phyloP scores from a whole-genome alignment of 2,888 invertebrate species.

The Lordiphosa fenestrarum region DNA sequence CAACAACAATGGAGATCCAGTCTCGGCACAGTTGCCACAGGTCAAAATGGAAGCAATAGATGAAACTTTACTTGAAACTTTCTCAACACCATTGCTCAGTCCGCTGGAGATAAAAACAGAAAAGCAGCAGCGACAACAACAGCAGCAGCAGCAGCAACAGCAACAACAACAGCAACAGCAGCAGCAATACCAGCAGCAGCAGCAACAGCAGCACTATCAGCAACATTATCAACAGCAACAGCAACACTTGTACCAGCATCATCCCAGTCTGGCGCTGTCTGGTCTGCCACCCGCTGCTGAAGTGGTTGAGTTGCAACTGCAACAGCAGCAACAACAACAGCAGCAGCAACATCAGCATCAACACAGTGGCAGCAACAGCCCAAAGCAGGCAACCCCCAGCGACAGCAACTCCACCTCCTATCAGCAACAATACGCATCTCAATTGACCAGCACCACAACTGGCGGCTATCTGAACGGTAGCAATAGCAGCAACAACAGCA shows the following conservation, averaged over 20 bases:
- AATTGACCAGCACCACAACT: constrained; percentile 59
- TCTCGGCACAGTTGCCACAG: constrained; percentile 80
- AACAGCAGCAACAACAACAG: constrained; percentile 58
- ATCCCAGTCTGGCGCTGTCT: constrained; percentile 75
- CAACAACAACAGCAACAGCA: constrained; percentile 60
- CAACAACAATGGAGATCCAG: constrained; percentile 48
- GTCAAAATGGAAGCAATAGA: constrained; percentile 90
- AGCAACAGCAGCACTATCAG: constrained; percentile 51
- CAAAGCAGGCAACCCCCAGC: constrained; percentile 67
- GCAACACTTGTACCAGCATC: constrained; percentile 77
- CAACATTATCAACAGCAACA: constrained; percentile 59
- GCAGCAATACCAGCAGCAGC: constrained; percentile 54
- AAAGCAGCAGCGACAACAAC: constrained; percentile 80
- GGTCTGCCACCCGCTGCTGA: constrained; percentile 70
- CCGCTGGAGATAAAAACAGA: constrained; percentile 91
- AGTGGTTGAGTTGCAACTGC: constrained; percentile 69
- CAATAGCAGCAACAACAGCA: constrained; percentile 51
- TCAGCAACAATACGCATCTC: constrained; percentile 73
- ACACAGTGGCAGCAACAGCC: constrained; percentile 76
- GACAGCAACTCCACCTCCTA: constrained; percentile 72
- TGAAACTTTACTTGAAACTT: constrained; percentile 83
- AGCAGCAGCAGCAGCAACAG: constrained; percentile 5
- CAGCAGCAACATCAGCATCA: constrained; percentile 51
- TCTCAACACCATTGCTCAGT: constrained; percentile 87
- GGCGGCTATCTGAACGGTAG: constrained; percentile 67